Conservation (phyloP, 2,113 vertebrate species). For the Jacana jacana region DNA sequence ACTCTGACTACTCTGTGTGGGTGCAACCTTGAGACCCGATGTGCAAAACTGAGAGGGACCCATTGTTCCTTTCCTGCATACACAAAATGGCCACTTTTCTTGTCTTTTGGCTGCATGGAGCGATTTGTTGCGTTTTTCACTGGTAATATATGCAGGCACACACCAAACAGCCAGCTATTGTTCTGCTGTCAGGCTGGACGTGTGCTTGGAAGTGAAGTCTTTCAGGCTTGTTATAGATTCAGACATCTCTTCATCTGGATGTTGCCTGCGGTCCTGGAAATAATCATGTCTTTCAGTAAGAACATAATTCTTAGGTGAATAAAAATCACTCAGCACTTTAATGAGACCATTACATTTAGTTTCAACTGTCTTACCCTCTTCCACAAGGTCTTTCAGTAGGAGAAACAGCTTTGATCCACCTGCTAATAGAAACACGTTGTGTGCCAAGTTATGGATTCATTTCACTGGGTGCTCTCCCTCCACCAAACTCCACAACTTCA, state of each 20-base stretch:
- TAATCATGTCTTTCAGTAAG: constrained; percentile 44
- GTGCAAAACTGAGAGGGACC: neutral
- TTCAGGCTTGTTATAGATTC: constrained; percentile 33
- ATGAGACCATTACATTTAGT: constrained; percentile 52
- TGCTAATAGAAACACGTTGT: neutral
- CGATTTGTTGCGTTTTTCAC: neutral
- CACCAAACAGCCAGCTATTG: neutral
- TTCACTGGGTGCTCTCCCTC: neutral
- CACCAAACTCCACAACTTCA: neutral
- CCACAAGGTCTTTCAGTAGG: constrained; percentile 31
- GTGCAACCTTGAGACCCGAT: neutral
- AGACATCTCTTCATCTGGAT: constrained; percentile 41
- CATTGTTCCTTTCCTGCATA: neutral
- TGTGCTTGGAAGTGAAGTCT: neutral
- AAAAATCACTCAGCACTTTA: constrained; percentile 60
- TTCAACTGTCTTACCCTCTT: neutral
- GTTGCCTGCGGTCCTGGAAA: constrained; percentile 42
- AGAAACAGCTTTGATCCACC: constrained; percentile 1
- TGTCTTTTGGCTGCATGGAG: neutral
- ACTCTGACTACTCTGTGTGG: neutral
- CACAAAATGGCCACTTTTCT: neutral
- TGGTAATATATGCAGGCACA: neutral
- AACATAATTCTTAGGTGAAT: constrained; percentile 57
- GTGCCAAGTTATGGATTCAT: neutral
- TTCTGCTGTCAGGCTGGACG: neutral